Percentiles rank a stretch among this genome's conserved stretches.
phyloP scores from a whole-genome alignment of 2,113 vertebrate species.

The Lepidothrix coronata region DNA sequence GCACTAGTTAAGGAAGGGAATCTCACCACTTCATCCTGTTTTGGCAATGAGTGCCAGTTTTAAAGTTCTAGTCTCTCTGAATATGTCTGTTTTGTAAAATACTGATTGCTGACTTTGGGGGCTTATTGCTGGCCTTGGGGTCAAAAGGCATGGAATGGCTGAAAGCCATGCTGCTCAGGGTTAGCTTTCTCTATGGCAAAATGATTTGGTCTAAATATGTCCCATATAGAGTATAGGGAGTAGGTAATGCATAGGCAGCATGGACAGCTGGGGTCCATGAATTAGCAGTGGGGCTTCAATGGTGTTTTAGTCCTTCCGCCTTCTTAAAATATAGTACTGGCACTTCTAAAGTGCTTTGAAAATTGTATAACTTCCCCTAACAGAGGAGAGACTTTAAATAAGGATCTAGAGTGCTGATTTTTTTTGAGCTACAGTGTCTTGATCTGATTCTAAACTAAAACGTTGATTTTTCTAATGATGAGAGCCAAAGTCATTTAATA shows the following conservation, averaged over 20 bases:
- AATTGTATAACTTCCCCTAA: not conserved
- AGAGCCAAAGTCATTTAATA: not conserved
- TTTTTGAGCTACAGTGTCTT: not conserved
- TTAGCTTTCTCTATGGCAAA: not conserved
- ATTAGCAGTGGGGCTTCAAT: not conserved
- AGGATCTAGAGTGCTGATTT: not conserved
- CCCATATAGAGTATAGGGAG: not conserved
- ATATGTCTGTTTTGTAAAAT: not conserved
- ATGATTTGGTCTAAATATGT: not conserved
- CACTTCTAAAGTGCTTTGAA: not conserved
- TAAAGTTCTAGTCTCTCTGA: not conserved
- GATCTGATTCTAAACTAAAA: not conserved
- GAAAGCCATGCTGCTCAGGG: not conserved
- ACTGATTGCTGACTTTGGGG: not conserved
- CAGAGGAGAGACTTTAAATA: not conserved
- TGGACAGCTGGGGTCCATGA: not conserved
- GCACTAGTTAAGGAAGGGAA: not conserved
- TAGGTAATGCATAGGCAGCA: not conserved
- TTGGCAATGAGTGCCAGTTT: not conserved
- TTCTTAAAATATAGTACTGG: not conserved
- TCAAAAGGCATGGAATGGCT: not conserved
- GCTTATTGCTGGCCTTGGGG: not conserved
- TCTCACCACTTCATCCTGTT: not conserved
- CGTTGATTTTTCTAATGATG: not conserved
- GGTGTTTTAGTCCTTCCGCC: not conserved